Evolutionary conservation across 2,113 vertebrate species (phyloP).

Genomic region (Aythya baeri): DNA sequence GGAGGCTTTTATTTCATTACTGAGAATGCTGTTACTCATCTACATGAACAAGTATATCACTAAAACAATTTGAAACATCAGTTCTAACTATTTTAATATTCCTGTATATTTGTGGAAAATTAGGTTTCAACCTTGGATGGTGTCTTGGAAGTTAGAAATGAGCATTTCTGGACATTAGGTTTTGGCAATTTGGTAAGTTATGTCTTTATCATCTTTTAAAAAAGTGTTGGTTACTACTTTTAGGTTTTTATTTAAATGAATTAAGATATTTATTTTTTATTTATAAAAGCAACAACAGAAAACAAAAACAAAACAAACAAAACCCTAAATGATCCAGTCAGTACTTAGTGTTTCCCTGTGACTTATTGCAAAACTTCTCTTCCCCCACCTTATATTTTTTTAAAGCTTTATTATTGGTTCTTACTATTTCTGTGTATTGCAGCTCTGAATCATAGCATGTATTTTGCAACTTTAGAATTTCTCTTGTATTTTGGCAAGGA

Average conservation of each 20-base stretch:
- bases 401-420: background rate
- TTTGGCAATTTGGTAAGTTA: constrained; percentile 93
- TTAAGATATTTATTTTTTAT: background rate
- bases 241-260: background rate
- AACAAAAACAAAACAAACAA: background rate
- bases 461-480: background rate
- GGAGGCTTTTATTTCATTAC: background rate
- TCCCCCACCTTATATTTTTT: background rate
- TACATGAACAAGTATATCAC: background rate
- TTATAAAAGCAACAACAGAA: too few relatives aligned
- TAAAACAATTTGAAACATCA: background rate
- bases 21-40: background rate
- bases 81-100: background rate
- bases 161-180: constrained; percentile 97
- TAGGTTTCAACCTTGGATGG: constrained; percentile 98
- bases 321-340: background rate
- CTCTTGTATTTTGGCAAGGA: background rate
- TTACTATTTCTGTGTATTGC: background rate
- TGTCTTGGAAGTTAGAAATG: constrained; percentile 95
- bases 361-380: background rate
- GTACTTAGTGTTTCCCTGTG: background rate
- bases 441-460: background rate
- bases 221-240: background rate
- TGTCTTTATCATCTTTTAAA: background rate
- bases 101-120: background rate